A percentile compares a stretch with the other conserved stretches of the same genome.
Evolutionary conservation across 2,113 vertebrate species (phyloP).

Genomic region (Salvelinus fontinalis): DNA sequence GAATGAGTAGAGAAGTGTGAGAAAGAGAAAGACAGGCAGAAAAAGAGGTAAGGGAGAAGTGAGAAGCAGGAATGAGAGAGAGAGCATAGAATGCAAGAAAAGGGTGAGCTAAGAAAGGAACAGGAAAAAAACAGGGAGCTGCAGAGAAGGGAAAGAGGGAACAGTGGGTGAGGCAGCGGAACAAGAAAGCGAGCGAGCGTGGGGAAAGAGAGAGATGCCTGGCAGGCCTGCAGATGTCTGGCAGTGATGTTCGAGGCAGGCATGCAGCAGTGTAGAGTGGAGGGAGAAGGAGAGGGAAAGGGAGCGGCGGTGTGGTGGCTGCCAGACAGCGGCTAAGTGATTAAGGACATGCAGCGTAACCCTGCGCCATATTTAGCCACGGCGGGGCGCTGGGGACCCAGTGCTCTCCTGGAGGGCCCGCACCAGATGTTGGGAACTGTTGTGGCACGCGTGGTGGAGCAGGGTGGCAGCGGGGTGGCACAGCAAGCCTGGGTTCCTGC

Average conservation of each 20-base stretch:
- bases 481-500: slow-evolving; percentile 68
- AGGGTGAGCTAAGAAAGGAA: slow-evolving; percentile 49
- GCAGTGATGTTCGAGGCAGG: slow-evolving; percentile 78
- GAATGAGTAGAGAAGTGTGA: no score
- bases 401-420: slow-evolving; percentile 79
- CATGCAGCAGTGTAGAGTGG: slow-evolving; percentile 63
- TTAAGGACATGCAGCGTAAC: slow-evolving; percentile 81
- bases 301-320: slow-evolving; percentile 69
- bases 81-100: slow-evolving; percentile 21
- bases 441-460: slow-evolving; percentile 65
- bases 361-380: slow-evolving; percentile 86
- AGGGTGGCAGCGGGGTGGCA: slow-evolving; percentile 78
- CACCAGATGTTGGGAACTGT: slow-evolving; percentile 88
- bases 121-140: slow-evolving; percentile 22
- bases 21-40: no score
- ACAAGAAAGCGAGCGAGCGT: slow-evolving; percentile 55
- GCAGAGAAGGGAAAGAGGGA: slow-evolving; percentile 19
- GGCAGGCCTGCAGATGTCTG: slow-evolving; percentile 83
- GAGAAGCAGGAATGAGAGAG: slow-evolving; percentile 45
- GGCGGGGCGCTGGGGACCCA: slow-evolving; percentile 75
- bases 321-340: slow-evolving; percentile 88
- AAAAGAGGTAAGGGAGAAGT: slow-evolving; percentile 34
- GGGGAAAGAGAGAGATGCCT: slow-evolving; percentile 73
- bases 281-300: no score
- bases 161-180: neutral